Conservation (phyloP, 2,797 vertebrate genomes). For the Hydrolagus colliei region DNA sequence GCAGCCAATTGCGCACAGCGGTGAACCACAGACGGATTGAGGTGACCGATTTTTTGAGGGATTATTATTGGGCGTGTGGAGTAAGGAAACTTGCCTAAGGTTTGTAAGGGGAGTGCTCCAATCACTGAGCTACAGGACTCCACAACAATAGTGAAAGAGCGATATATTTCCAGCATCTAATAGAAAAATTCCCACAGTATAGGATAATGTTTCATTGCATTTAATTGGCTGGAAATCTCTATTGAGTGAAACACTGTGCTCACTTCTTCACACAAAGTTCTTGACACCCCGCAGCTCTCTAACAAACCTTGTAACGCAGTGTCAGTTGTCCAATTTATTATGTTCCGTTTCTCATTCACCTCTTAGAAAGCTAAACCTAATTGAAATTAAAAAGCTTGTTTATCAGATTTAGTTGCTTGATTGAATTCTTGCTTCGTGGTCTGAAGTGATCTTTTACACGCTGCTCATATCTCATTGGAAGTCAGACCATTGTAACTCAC, state of each 20-base stretch:
- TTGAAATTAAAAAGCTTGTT: constrained; percentile 22
- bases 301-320: not conserved
- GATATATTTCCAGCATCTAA: no score
- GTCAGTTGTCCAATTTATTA: constrained; percentile 5
- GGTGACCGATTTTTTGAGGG: no score
- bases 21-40: no score
- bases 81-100: no score
- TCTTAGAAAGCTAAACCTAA: not conserved
- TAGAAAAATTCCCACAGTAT: no score
- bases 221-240: not conserved
- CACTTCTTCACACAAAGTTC: not conserved
- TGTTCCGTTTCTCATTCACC: not conserved
- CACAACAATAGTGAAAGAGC: no score
- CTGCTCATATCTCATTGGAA: not conserved
- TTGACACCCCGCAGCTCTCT: not conserved
- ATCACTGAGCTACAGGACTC: no score
- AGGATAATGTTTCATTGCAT: not conserved
- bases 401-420: constrained; percentile 24
- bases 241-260: not conserved
- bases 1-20: no score
- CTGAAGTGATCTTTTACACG: not conserved
- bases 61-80: no score
- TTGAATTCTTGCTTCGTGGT: constrained; percentile 18
- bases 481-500: constrained; percentile 16
- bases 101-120: no score